A percentile compares a stretch with the other conserved stretches of the same genome.
Conservation (phyloP, 2,797 vertebrate genomes). For the Perodicticus potto region DNA sequence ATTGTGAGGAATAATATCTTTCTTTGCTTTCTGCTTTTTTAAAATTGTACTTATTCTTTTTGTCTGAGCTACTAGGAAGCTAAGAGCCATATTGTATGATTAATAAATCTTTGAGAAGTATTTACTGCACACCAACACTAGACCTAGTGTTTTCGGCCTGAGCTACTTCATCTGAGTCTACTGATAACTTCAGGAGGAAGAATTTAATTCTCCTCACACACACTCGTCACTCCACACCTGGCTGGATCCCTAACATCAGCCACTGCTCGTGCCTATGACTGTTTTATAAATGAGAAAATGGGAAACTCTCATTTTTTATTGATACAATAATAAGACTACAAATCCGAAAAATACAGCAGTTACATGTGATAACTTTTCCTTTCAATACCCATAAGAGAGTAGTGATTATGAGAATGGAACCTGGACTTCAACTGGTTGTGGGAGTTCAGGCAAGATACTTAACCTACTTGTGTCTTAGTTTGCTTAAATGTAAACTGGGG, state of each 20-base stretch:
- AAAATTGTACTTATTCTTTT: not conserved
- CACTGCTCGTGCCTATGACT: not conserved
- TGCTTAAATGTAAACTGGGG: not conserved
- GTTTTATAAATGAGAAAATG: constrained; percentile 18
- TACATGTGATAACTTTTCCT: not conserved
- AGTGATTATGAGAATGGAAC: not conserved
- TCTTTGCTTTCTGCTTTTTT: not conserved
- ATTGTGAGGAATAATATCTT: not conserved
- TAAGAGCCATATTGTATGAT: not conserved
- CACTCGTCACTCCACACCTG: not conserved
- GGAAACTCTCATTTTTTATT: not conserved
- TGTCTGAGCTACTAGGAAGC: not conserved
- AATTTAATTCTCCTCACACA: not conserved
- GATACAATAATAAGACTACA: not conserved
- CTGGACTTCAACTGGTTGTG: not conserved
- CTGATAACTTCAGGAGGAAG: not conserved
- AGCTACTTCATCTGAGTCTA: not conserved
- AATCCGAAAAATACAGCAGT: not conserved
- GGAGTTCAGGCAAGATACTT: not conserved
- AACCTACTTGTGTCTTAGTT: not conserved
- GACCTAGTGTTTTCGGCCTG: not conserved
- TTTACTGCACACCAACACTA: not conserved
- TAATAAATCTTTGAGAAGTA: not conserved
- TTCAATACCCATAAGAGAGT: not conserved
- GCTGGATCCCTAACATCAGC: not conserved